phyloP scores from a whole-genome alignment of 2,888 invertebrate species.

The Girardia tigrina region DNA sequence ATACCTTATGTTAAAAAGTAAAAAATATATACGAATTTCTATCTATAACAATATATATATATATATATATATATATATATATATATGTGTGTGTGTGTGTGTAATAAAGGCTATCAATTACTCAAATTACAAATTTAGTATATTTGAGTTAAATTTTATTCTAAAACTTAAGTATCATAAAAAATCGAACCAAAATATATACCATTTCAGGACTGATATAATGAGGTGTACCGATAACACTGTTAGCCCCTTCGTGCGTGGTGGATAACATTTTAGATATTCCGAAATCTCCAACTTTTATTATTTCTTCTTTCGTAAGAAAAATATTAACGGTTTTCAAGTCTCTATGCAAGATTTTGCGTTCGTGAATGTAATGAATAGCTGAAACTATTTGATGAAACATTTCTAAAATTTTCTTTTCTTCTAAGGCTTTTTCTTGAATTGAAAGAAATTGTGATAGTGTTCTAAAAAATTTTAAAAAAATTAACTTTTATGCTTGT shows the following conservation, averaged over 20 bases:
- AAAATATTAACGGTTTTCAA: slow-evolving; percentile 65
- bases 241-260: slow-evolving; percentile 58
- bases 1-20: too few species aligned
- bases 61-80: too few species aligned
- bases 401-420: slow-evolving; percentile 57
- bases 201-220: slow-evolving; percentile 63
- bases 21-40: too few species aligned
- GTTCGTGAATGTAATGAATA: slow-evolving; percentile 60
- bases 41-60: too few species aligned
- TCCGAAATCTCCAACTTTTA: slow-evolving; percentile 65
- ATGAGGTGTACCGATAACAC: slow-evolving; percentile 62
- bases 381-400: slow-evolving; percentile 61
- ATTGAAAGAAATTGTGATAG: slow-evolving; percentile 57
- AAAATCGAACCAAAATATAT: too few species aligned
- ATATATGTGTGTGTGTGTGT: too few species aligned
- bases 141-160: too few species aligned
- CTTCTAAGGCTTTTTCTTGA: slow-evolving; percentile 54
- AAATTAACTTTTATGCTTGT: too few species aligned
- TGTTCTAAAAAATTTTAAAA: too few species aligned
- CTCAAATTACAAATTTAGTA: too few species aligned
- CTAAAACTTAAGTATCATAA: too few species aligned
- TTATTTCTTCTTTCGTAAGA: slow-evolving; percentile 57
- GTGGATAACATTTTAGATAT: slow-evolving; percentile 64
- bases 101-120: too few species aligned
- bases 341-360: slow-evolving; percentile 58